These are phyloP conservation scores for Diachrysia chrysitis DNA, from an alignment of 2,888 invertebrate species.

Conservation along the genomic window DNA sequence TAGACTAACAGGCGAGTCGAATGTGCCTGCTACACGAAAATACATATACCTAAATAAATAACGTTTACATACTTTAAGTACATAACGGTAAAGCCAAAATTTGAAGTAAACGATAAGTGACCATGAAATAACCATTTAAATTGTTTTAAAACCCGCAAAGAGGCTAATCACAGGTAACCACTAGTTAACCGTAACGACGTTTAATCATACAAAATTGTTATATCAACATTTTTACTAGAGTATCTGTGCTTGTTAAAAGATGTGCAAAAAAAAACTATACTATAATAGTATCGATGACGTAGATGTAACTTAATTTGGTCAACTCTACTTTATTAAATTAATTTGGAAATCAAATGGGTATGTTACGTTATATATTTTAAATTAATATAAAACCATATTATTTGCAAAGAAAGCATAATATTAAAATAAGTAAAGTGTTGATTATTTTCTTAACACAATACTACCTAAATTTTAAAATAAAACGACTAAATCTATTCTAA, in stretches of 20 bases:
- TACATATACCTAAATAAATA: no score
- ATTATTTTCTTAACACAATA: no score
- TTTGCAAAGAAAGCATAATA: no score
- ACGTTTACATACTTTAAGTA: slow-evolving; percentile 2
- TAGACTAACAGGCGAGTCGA: no score
- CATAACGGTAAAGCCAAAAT: slow-evolving; percentile 10
- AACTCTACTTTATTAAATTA: no score
- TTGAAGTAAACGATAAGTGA: slow-evolving; percentile 41
- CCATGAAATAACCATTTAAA: slow-evolving; percentile 52
- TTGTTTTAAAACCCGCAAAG: slow-evolving; percentile 62
- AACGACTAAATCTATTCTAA: no score
- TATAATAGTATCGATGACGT: background rate
- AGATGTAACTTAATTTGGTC: background rate
- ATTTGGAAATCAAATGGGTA: no score
- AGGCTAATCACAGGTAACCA: slow-evolving; percentile 69
- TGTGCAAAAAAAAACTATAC: background rate
- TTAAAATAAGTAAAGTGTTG: no score
- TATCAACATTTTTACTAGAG: slow-evolving; percentile 60
- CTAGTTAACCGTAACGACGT: slow-evolving; percentile 66
- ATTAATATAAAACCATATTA: no score
- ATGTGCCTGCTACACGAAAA: no score
- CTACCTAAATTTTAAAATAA: no score
- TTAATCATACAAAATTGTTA: slow-evolving; percentile 61
- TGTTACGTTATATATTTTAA: no score
- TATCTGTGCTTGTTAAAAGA: slow-evolving; percentile 44